phyloP scores from a whole-genome alignment of 2,113 vertebrate genomes.

The Hyaena hyaena region DNA sequence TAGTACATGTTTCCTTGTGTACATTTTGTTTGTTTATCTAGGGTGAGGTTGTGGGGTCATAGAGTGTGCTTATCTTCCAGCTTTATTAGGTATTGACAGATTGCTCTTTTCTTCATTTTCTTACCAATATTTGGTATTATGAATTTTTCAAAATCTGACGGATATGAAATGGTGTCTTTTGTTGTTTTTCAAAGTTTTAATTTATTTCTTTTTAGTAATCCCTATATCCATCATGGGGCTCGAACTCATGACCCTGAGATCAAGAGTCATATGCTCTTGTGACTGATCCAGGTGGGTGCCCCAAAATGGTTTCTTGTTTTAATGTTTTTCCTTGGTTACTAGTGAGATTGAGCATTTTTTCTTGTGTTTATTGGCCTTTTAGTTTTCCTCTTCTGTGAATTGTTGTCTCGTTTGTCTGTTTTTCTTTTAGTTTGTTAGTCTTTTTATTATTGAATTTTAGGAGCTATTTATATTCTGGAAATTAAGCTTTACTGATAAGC shows the following conservation, averaged over 20 bases:
- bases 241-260: background rate
- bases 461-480: background rate
- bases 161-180: background rate
- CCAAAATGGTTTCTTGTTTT: background rate
- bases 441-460: background rate
- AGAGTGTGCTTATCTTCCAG: background rate
- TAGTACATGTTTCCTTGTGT: background rate
- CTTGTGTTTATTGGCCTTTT: background rate
- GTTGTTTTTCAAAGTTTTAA: background rate
- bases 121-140: background rate
- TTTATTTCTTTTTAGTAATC: background rate
- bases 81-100: background rate
- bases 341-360: background rate
- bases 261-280: background rate
- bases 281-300: background rate
- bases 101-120: background rate
- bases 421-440: slow-evolving; percentile 13
- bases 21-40: background rate
- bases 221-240: background rate
- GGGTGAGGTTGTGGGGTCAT: background rate
- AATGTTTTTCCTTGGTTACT: background rate
- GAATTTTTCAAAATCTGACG: background rate
- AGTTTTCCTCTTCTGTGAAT: background rate
- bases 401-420: background rate
- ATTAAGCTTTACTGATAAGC: background rate